Percentiles rank a stretch among this genome's conserved stretches.
Conservation (phyloP, 2,888 invertebrate species). For the Smittia aterrima region DNA sequence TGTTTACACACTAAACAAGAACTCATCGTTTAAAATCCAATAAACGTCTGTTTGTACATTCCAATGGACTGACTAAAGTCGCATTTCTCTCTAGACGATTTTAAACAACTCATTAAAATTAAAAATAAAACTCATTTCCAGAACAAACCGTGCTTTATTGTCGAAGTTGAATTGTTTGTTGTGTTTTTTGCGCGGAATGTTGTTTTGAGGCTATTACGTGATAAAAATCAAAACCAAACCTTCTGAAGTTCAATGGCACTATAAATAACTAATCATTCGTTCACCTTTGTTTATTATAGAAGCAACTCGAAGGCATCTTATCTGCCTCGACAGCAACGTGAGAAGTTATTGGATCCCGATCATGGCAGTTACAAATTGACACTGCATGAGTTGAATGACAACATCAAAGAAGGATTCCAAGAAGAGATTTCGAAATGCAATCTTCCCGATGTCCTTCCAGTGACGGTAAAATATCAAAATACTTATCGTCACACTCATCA, state of each 20-base stretch:
- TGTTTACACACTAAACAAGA: background rate
- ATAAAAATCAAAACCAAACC: background rate
- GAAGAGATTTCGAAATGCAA: conserved; percentile 48
- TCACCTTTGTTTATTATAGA: conserved; percentile 55
- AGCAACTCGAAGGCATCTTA: conserved; percentile 77
- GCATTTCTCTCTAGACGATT: background rate
- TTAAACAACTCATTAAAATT: conserved; percentile 2
- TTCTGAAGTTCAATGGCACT: background rate
- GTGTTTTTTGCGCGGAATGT: background rate
- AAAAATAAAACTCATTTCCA: background rate
- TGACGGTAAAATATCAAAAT: conserved; percentile 55
- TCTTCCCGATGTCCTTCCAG: conserved; percentile 59
- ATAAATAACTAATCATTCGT: conserved; percentile 41
- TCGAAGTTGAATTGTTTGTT: no score
- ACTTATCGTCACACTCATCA: conserved; percentile 47
- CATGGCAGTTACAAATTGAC: conserved; percentile 73
- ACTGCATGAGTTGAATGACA: conserved; percentile 56
- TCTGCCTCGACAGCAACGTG: conserved; percentile 67
- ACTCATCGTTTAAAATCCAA: conserved; percentile 17
- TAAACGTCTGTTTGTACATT: conserved; percentile 7
- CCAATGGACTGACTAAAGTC: background rate
- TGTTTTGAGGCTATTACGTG: conserved; percentile 15
- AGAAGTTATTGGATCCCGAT: conserved; percentile 65
- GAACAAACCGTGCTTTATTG: background rate
- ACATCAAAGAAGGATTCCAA: conserved; percentile 43